phyloP scores from a whole-genome alignment of 2,888 invertebrate species.

The Pemphredon lugubris region DNA sequence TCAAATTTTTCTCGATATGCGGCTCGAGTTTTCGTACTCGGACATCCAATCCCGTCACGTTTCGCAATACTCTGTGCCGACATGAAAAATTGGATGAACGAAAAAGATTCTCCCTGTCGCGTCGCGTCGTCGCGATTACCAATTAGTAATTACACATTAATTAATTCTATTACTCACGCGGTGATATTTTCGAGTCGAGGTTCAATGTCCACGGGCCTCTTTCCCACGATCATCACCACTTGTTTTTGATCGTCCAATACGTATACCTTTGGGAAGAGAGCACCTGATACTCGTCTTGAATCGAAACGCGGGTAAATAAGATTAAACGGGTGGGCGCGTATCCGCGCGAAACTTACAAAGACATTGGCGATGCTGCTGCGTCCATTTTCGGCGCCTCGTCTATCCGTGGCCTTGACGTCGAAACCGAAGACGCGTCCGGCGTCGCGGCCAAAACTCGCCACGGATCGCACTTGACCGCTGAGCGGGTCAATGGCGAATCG shows the following conservation, averaged over 20 bases:
- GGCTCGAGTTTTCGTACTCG: constrained; percentile 90
- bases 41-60: constrained; percentile 90
- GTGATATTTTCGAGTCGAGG: constrained; percentile 87
- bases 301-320: constrained; percentile 41
- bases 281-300: constrained; percentile 2
- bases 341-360: constrained; percentile 85
- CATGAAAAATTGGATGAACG: background rate
- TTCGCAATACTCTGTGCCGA: constrained; percentile 85
- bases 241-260: constrained; percentile 91
- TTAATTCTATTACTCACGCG: constrained; percentile 80
- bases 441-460: constrained; percentile 86
- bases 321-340: background rate
- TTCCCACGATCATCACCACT: constrained; percentile 89
- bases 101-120: no score
- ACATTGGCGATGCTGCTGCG: constrained; percentile 92
- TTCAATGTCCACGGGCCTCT: constrained; percentile 89
- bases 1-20: constrained; percentile 85
- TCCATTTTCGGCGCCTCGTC: constrained; percentile 90
- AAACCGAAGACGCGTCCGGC: constrained; percentile 91
- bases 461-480: constrained; percentile 88
- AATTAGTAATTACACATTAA: background rate
- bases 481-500: constrained; percentile 90
- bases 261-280: constrained; percentile 85
- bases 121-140: no score
- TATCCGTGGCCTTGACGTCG: constrained; percentile 93